These are phyloP conservation scores for Ashinkailepas kermadecensis DNA, from an alignment of 2,888 invertebrate genomes.

Conservation along the genomic window DNA sequence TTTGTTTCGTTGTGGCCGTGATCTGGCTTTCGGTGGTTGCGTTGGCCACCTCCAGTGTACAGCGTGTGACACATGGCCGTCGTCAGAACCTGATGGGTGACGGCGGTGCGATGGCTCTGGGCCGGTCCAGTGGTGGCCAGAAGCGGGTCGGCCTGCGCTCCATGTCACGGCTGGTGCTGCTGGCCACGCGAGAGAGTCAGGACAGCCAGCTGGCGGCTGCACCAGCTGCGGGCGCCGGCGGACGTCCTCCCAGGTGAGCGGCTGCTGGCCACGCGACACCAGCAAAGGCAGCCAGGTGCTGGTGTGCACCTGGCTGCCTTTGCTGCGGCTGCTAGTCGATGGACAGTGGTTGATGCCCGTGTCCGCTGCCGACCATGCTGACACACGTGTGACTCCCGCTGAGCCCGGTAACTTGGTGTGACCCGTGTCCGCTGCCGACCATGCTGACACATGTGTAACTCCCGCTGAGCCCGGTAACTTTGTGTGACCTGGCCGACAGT, in stretches of 20 bases:
- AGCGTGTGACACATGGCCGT: too few species aligned
- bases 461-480: too few species aligned
- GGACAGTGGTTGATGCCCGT: too few species aligned
- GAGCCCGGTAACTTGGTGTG: too few species aligned
- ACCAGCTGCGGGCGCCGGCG: neutral
- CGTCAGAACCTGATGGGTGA: neutral
- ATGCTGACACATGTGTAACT: too few species aligned
- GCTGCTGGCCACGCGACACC: neutral
- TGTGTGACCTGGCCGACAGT: neutral
- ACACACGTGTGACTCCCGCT: too few species aligned
- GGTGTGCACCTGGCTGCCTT: neutral
- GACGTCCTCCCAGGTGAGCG: neutral
- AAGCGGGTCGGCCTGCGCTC: slow-evolving; percentile 6
- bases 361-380: too few species aligned
- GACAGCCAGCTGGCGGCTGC: neutral
- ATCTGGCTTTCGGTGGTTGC: too few species aligned
- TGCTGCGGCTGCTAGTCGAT: too few species aligned
- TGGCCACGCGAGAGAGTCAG: neutral
- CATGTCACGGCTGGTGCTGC: slow-evolving; percentile 4
- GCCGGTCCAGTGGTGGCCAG: neutral
- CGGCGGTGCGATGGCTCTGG: neutral
- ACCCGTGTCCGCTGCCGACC: too few species aligned
- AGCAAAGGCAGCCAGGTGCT: neutral
- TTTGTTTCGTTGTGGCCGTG: too few species aligned
- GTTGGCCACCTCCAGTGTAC: too few species aligned